A percentile compares a stretch with the other conserved stretches of the same genome.
phyloP scores from a whole-genome alignment of 35 echinoderm and acorn worm genomes.

The Stichopus chloronotus region DNA sequence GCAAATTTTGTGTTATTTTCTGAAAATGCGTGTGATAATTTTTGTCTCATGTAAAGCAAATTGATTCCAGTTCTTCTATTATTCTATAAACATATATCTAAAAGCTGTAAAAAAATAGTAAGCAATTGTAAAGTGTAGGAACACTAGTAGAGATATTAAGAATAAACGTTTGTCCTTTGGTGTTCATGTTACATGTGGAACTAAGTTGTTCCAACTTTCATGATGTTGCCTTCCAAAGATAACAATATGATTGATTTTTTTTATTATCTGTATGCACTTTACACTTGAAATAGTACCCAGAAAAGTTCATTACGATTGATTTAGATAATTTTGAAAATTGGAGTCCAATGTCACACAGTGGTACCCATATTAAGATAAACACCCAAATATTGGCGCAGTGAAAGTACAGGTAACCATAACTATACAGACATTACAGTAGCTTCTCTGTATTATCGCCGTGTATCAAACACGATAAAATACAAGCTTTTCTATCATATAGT shows the following conservation, averaged over 20 bases:
- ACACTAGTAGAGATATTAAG: not conserved
- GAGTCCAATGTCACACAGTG: slow-evolving; percentile 43
- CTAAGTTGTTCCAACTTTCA: not conserved
- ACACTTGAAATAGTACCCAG: slow-evolving; percentile 26
- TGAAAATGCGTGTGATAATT: not conserved
- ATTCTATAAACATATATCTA: not conserved
- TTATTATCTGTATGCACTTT: not conserved
- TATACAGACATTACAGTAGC: too few relatives aligned
- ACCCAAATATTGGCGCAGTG: too few relatives aligned
- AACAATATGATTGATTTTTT: not conserved
- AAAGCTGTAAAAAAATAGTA: slow-evolving; percentile 10
- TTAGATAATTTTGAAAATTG: slow-evolving; percentile 39
- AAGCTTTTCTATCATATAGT: too few relatives aligned
- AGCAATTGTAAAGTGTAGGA: not conserved
- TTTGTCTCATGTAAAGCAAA: not conserved
- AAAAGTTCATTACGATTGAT: slow-evolving; percentile 31
- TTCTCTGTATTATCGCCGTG: too few relatives aligned
- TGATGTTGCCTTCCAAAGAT: slow-evolving; percentile 39
- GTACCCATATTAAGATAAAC: slow-evolving; percentile 59
- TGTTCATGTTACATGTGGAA: slow-evolving; percentile 51
- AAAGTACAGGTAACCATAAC: too few relatives aligned
- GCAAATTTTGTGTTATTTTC: not conserved
- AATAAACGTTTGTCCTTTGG: slow-evolving; percentile 18
- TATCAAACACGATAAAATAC: too few relatives aligned
- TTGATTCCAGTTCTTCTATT: slow-evolving; percentile 17